Base-by-base conservation (phyloP, 2,888 invertebrate genomes). In the Platerodrilus igneus region DNA sequence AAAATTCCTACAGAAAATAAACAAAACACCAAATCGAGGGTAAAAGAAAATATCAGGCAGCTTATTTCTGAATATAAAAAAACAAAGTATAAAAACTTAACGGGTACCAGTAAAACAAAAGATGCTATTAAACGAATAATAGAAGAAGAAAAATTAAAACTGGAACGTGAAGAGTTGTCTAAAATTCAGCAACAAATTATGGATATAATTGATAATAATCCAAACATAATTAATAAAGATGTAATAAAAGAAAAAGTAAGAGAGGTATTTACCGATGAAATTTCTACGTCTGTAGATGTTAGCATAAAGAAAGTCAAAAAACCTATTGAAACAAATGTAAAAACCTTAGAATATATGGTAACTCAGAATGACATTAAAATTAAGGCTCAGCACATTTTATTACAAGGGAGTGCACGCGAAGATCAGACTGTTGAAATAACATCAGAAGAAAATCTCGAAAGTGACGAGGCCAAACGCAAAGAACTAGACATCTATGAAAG, bases 161-260 rank as follows among this genome's bases (percentile, higher is more conserved):
- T 69, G 42, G 67, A 73, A 58, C 67, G 69, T 48, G 73, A 75
- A 41, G 69, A 71, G 57, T 67, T 49, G 50, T 62, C 37, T 58
- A 72, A 69, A 64, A 71, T 66, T 47, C 73, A 59, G 61, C 63
- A 44, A 56, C 70, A 61, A 59, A 72, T 60, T 60, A 69, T 64
- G 59, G 73, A 66, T 45, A 72, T 63, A 55, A 74, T 63, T 53
- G 69, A 64, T 54, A 70, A 50, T 57, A 74, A 56, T 67, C 73
- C 50, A 55, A 75, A 65, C 62, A 73, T 64, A 64, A 68, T 58
- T 41, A 75, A 47, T 63, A 74, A 62, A 60, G 68, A 62, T 60
- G 67, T 51, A 59, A 73, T 60, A 58, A 75, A 62, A 60, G 56
- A 56, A 23, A 64, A 64, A 47, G 49, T 63, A 3, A 31, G 11